phyloP scores from a whole-genome alignment of 2,888 invertebrate species.

The Lumbricus terrestris region DNA sequence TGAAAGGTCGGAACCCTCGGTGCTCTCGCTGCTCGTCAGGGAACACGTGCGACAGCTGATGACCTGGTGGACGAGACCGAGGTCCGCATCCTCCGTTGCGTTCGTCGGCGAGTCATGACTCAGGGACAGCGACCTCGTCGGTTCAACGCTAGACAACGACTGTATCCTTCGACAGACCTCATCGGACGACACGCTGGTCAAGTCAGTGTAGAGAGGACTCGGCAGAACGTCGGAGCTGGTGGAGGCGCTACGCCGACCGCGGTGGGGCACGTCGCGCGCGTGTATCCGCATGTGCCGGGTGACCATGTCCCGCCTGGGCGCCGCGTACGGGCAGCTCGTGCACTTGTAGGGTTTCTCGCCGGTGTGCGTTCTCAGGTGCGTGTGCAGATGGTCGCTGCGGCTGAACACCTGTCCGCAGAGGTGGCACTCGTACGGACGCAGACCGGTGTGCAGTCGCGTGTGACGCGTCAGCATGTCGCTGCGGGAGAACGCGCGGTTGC shows the following conservation, averaged over 20 bases:
- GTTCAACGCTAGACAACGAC: not conserved
- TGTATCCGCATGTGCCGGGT: constrained; percentile 97
- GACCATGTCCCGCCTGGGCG: constrained; percentile 98
- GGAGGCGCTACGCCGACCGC: constrained; percentile 31
- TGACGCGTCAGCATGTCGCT: constrained; percentile 98
- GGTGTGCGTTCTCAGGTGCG: constrained; percentile 95
- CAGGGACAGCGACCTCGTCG: not conserved
- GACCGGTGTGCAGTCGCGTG: constrained; percentile 93
- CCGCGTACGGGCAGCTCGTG: constrained; percentile 95
- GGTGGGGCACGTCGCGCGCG: constrained; percentile 46
- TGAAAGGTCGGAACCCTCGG: not conserved
- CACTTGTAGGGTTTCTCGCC: constrained; percentile 81
- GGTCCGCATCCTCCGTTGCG: not conserved
- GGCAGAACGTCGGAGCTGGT: constrained; percentile 31
- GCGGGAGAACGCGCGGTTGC: constrained; percentile 88
- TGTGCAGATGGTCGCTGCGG: constrained; percentile 95
- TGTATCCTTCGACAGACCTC: constrained; percentile 8
- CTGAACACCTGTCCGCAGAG: constrained; percentile 85
- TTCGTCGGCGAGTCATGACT: not conserved
- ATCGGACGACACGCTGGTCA: constrained; percentile 38
- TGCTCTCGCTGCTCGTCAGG: constrained; percentile 31
- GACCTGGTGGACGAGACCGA: not conserved
- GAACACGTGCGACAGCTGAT: constrained; percentile 31
- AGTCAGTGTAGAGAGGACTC: constrained; percentile 44
- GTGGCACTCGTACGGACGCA: constrained; percentile 94